Conservation (phyloP, 2,888 invertebrate species). For the Melipona beecheii region DNA sequence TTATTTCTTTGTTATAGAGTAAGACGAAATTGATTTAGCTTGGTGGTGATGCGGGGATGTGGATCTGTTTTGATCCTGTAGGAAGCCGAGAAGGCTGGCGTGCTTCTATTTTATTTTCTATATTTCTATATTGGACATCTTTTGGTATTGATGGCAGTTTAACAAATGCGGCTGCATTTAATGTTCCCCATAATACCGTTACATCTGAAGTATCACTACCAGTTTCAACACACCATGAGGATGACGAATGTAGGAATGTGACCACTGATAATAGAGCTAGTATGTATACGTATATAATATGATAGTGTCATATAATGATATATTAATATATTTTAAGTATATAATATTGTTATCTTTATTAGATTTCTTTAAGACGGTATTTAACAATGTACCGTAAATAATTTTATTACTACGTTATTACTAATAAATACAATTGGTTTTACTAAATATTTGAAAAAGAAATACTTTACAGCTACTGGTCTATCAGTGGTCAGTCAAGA, state of each 20-base stretch:
- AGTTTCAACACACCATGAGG: conserved; percentile 72
- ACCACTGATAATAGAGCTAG: conserved; percentile 77
- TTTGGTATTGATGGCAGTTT: conserved; percentile 79
- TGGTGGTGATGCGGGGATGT: conserved; percentile 83
- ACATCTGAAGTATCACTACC: conserved; percentile 81
- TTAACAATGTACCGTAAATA: conserved; percentile 6
- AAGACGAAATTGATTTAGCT: conserved; percentile 68
- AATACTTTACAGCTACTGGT: conserved; percentile 73
- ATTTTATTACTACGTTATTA: conserved; percentile 1
- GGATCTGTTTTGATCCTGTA: conserved; percentile 81
- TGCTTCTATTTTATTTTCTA: conserved; percentile 76
- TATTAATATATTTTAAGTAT: neutral
- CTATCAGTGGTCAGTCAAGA: conserved; percentile 77
- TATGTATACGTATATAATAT: conserved; percentile 41
- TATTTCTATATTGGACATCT: conserved; percentile 76
- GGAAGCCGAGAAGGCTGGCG: conserved; percentile 81
- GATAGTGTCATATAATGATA: neutral
- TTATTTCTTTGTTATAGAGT: conserved; percentile 52
- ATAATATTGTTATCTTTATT: neutral
- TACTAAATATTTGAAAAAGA: conserved; percentile 7
- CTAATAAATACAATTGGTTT: neutral
- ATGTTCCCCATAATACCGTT: conserved; percentile 77
- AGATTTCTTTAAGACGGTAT: neutral
- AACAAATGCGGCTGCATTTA: conserved; percentile 81
- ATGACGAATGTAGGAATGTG: conserved; percentile 80